Evolutionary conservation across 2,113 vertebrate genomes (phyloP).

Genomic region (Aphelocoma coerulescens): DNA sequence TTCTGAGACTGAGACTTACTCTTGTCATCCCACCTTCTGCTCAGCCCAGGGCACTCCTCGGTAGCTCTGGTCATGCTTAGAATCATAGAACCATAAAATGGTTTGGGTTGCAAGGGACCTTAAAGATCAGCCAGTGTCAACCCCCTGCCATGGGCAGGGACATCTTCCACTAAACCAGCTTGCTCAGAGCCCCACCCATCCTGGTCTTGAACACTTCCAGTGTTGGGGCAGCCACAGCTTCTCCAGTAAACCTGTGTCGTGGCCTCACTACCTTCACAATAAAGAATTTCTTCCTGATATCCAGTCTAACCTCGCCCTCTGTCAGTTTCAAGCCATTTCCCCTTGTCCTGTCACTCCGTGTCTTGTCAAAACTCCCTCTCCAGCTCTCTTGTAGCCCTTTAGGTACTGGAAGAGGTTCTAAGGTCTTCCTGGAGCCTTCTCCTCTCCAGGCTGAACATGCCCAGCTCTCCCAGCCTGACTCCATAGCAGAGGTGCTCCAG

Average conservation of each 20-base stretch:
- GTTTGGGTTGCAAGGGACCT: not conserved
- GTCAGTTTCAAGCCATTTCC: not conserved
- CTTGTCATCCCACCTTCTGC: not conserved
- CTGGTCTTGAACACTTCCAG: not conserved
- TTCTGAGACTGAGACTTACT: not conserved
- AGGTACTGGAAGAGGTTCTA: no score
- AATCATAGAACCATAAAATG: not conserved
- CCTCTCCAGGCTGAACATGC: not conserved
- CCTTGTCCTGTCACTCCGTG: not conserved
- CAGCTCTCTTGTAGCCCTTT: not conserved
- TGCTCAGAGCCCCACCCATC: not conserved
- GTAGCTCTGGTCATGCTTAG: not conserved
- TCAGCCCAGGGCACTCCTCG: not conserved
- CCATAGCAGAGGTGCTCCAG: not conserved
- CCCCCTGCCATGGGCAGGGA: not conserved
- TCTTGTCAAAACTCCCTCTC: not conserved
- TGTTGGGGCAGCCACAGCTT: not conserved
- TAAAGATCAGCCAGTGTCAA: not conserved
- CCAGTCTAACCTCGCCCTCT: not conserved
- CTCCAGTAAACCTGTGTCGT: not conserved
- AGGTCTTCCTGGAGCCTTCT: not conserved
- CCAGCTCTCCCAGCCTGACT: not conserved
- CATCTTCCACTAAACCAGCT: not conserved
- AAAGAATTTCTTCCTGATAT: not conserved
- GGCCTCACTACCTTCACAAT: not conserved